Evolutionary conservation across 2,113 vertebrate genomes (phyloP).

Genomic region (Pelmatolapia mariae): DNA sequence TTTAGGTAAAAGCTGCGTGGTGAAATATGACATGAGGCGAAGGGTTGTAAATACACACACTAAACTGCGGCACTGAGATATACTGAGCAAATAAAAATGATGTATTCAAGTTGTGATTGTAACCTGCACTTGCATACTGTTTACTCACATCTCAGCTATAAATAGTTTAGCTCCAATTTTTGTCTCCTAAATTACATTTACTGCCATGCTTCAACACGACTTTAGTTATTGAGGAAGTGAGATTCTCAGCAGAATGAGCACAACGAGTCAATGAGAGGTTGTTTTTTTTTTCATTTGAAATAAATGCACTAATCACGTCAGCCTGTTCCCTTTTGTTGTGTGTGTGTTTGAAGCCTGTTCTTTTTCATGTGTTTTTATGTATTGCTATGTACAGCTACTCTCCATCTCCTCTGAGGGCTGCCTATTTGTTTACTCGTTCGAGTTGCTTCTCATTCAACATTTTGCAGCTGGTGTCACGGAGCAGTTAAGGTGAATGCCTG

Average conservation of each 20-base stretch:
- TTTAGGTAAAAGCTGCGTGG: constrained; percentile 6
- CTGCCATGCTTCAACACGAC: background rate
- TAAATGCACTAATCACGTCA: background rate
- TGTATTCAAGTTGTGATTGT: constrained; percentile 39
- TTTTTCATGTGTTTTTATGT: background rate
- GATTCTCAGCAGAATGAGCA: background rate
- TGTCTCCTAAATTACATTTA: constrained; percentile 18
- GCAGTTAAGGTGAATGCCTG: constrained; percentile 12
- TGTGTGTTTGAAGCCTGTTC: background rate
- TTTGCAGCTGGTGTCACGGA: background rate
- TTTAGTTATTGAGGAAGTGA: background rate
- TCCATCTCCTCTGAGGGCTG: background rate
- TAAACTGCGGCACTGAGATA: constrained; percentile 15
- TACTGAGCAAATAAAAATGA: constrained; percentile 52
- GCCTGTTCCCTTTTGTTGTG: background rate
- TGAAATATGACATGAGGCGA: constrained; percentile 4
- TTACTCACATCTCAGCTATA: constrained; percentile 13
- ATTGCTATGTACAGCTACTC: background rate
- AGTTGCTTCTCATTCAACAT: constrained; percentile 12
- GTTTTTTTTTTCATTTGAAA: background rate
- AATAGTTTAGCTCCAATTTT: constrained; percentile 25
- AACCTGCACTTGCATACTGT: constrained; percentile 5
- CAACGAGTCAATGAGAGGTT: background rate
- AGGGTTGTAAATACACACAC: constrained; percentile 22
- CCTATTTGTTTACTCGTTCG: background rate